These are phyloP conservation scores for Hyles vespertilio DNA, from an alignment of 1,140 invertebrate genomes.

Conservation along the genomic window DNA sequence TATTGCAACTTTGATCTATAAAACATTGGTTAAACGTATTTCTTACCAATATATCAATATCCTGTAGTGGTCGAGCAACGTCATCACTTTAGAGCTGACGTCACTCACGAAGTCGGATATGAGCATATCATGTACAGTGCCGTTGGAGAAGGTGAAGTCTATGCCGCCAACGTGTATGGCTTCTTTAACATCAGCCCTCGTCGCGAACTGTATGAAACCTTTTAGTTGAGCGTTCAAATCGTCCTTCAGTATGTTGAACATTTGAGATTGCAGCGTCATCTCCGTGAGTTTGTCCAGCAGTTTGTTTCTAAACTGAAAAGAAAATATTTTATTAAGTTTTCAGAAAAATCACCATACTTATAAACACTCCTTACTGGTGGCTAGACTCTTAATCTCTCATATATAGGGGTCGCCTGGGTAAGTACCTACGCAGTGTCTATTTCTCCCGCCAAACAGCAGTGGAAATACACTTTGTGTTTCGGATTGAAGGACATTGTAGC, in stretches of 20 bases:
- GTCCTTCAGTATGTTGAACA: conserved; percentile 38
- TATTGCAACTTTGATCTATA: not conserved
- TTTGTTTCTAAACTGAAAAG: conserved; percentile 40
- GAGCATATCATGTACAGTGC: conserved; percentile 23
- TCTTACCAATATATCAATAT: conserved; percentile 58
- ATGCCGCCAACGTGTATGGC: conserved; percentile 72
- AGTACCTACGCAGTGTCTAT: no score
- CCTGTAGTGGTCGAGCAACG: conserved; percentile 42
- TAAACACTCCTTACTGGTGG: no score
- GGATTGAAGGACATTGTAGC: no score
- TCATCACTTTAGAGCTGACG: conserved; percentile 32
- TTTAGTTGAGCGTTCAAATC: conserved; percentile 14
- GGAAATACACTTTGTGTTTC: no score
- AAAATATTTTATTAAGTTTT: not conserved
- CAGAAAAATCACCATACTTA: not conserved
- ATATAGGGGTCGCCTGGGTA: no score
- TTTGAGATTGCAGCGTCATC: conserved; percentile 28
- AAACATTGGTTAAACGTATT: conserved; percentile 2
- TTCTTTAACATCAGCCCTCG: conserved; percentile 21
- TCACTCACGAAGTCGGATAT: conserved; percentile 34
- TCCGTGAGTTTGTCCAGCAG: conserved; percentile 35
- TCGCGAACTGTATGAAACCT: conserved; percentile 29
- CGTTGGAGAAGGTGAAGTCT: conserved; percentile 43
- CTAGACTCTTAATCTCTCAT: no score
- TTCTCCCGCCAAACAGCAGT: no score